Conservation (phyloP, 2,113 vertebrate genomes). For the Rhinogobius similis region DNA sequence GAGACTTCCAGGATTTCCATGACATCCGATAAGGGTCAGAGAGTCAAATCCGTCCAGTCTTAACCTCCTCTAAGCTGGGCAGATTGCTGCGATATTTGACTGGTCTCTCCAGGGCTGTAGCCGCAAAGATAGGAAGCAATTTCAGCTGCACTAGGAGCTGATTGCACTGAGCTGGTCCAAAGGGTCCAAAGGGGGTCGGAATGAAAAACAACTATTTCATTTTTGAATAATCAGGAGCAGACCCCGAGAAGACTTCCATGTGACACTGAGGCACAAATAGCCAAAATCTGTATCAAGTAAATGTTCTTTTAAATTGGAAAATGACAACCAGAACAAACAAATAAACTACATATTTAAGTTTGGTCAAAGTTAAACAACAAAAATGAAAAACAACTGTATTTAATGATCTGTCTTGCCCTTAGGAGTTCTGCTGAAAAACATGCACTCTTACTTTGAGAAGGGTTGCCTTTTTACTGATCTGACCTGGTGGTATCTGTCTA, state of each 20-base stretch:
- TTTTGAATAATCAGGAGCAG: constrained; percentile 63
- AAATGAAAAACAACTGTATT: neutral
- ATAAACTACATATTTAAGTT: neutral
- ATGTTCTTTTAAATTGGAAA: neutral
- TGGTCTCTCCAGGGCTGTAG: constrained; percentile 48
- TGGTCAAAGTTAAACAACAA: neutral
- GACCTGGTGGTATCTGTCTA: neutral
- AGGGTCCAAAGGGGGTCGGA: constrained; percentile 51
- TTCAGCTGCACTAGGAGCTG: constrained; percentile 68
- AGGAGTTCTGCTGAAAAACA: neutral
- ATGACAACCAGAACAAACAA: neutral
- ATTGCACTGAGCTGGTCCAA: constrained; percentile 65
- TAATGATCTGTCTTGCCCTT: too few species aligned
- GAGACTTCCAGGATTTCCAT: constrained; percentile 52
- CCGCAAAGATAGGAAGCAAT: constrained; percentile 73
- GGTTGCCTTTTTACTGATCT: neutral
- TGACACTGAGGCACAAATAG: constrained; percentile 24
- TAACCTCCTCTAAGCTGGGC: constrained; percentile 66
- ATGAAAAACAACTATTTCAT: constrained; percentile 34
- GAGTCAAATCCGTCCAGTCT: constrained; percentile 67
- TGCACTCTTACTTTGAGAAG: neutral
- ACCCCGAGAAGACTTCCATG: constrained; percentile 58
- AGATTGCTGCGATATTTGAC: constrained; percentile 70
- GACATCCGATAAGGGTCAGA: constrained; percentile 70
- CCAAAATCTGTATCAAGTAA: neutral